Evolutionary conservation across 2,888 invertebrate species (phyloP), one percentile per base, ranked within the genome.

Genomic region (Octodonta nipae): DNA sequence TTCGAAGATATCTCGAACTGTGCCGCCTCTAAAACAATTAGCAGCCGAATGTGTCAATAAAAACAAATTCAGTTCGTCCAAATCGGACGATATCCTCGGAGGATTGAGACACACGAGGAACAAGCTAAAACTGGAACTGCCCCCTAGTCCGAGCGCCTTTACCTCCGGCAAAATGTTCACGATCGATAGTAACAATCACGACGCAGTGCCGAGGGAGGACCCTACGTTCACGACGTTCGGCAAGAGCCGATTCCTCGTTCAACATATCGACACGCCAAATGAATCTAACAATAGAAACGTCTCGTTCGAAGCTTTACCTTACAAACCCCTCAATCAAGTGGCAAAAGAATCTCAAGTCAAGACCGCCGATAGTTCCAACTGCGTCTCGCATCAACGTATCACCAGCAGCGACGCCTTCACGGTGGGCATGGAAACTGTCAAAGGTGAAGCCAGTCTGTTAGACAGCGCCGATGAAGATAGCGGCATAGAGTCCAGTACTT

Each of bases 41-140:
- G 56, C 61, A 3, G 46, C 54, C 3, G 46, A 50, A 6, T 55
- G 47, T 7, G 46, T 52, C 5, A 54, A 57, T 32, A 50, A 48
- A 40, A 51, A 38, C 22, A 44, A 43, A 20, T 33, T 24, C 8
- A 15, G n/a, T 29, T 49, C 51, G 37, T 27, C 45, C 20, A 46
- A 32, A 42, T 48, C 27, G 35, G 44, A 42, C 27, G 47, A 53
- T 24, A 43, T 46, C 14, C 60, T 82, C 5, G 82, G 82, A 13
- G 80, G 80, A 7, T 57, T 82, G 22, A 60, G 81, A 8, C 82
- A 82, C 52, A 80, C 81, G 4, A 63, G 79, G 37, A 76, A 78
- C 54, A 70, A 70, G 40, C 65, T 83, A 10, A 81, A 78, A 52
- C 63, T 82, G 6, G 79, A 82, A 56, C 60, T 83, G 15, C 71